Percentiles rank a stretch among this genome's conserved stretches.
phyloP scores from a whole-genome alignment of 2,797 vertebrate species.

The Enteromius paludinosus region DNA sequence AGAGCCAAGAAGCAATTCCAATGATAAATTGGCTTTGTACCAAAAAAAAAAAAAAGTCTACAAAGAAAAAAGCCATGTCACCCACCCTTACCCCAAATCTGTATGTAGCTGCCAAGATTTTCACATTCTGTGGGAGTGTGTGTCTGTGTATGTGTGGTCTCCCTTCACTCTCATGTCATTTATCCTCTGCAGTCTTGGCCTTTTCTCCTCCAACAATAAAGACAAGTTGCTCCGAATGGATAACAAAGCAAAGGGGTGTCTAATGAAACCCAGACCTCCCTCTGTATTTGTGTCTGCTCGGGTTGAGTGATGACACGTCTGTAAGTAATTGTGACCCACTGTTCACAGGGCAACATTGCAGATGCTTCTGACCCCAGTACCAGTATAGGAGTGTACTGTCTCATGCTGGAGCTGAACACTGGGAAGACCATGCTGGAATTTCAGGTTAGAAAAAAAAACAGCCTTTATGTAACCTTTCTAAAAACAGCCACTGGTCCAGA shows the following conservation, averaged over 20 bases:
- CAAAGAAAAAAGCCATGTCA: constrained; percentile 34
- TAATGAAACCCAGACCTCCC: constrained; percentile 48
- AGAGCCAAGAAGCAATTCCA: constrained; percentile 22
- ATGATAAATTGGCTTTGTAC: constrained; percentile 39
- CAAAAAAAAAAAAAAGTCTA: constrained; percentile 42
- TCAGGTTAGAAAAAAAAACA: constrained; percentile 78
- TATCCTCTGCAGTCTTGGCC: constrained; percentile 49
- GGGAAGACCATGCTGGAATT: constrained; percentile 92
- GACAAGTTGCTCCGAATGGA: constrained; percentile 48
- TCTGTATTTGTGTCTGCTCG: constrained; percentile 44
- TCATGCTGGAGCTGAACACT: constrained; percentile 85
- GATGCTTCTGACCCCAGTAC: constrained; percentile 86
- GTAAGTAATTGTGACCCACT: constrained; percentile 53
- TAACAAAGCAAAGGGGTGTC: constrained; percentile 51
- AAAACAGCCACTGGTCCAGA: neutral
- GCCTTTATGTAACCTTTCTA: constrained; percentile 5
- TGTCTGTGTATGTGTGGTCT: constrained; percentile 53
- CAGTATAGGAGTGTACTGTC: constrained; percentile 87
- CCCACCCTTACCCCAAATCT: neutral
- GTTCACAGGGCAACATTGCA: constrained; percentile 80
- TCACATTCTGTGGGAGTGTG: constrained; percentile 11
- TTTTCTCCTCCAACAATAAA: constrained; percentile 54
- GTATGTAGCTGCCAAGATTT: constrained; percentile 35
- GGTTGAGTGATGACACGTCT: constrained; percentile 45
- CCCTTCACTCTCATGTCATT: constrained; percentile 48